Base-by-base conservation (phyloP, 2,797 vertebrate species). In the Holocentrus rufus region DNA sequence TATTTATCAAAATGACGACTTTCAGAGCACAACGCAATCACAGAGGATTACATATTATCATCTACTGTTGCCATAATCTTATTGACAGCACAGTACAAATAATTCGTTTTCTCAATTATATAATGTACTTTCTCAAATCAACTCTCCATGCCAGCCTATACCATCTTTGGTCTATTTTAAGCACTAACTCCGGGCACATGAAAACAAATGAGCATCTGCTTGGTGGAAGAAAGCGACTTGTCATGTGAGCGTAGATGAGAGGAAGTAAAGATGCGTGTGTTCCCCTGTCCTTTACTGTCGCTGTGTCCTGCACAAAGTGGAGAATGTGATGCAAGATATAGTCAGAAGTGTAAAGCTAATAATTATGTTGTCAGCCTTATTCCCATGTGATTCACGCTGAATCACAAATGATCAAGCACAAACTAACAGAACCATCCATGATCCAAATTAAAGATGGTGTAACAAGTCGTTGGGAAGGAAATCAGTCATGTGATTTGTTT, bases 161-260 rank as follows among this genome's bases (percentile, higher is more conserved):
- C 5, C 42, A 55, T 5, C 31, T 64, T 17, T 7, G 5, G 42
- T 54, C 56, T 7, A 11, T 61, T 22, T 74, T 15, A 46, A 23
- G 44, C 10, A 27, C n/a, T 68, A 6, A 23, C 42, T 53, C 8
- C 10, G 27, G 44, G 7, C 22, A 58, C 11, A 2, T 59, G 13
- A 58, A 59, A 72, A 42, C 22, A 55, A 53, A 20, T 3, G 13
- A 71, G 42, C 1, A 49, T 4, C 78, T 31, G 4, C 11, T 42
- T 49, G 73, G 20, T 74, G 39, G 34, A 69, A 71, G 23, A 72
- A 58, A 72, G 64, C 27, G 62, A 54, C 17, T 36, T 66, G 44
- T 66, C 52, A 72, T 52, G 30, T 60, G 62, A 69, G 56, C 52
- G 59, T 20, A 18, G 30, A 8, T n/a, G 20, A 36, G 53, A 70